These are phyloP conservation scores for Desoria tigrina DNA, from an alignment of 2,888 invertebrate genomes.

Conservation along the genomic window DNA sequence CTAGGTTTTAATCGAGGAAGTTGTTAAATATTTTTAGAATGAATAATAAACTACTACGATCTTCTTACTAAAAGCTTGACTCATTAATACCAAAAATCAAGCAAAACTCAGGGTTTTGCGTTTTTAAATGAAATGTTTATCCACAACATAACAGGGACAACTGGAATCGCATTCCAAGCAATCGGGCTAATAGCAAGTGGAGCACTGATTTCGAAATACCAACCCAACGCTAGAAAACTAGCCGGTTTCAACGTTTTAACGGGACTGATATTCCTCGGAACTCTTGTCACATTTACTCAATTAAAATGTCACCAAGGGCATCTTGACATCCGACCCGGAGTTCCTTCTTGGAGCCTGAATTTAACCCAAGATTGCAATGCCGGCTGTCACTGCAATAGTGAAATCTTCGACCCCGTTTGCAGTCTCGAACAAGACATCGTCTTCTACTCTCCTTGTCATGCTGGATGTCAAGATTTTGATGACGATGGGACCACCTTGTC, in stretches of 20 bases:
- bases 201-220: constrained; percentile 63
- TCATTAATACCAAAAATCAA: neutral
- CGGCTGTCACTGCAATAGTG: constrained; percentile 63
- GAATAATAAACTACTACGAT: no score
- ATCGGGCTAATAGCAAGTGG: constrained; percentile 66
- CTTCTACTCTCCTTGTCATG: constrained; percentile 73
- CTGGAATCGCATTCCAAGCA: constrained; percentile 63
- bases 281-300: constrained; percentile 57
- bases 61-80: no score
- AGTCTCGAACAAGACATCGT: constrained; percentile 63
- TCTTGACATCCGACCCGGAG: no score
- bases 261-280: constrained; percentile 61
- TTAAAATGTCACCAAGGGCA: constrained; percentile 41
- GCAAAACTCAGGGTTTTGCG: no score
- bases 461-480: constrained; percentile 64
- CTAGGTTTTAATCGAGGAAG: no score
- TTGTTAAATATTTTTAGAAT: no score
- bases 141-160: no score
- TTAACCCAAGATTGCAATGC: constrained; percentile 63
- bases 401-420: constrained; percentile 68
- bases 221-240: constrained; percentile 61
- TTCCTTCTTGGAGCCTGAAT: constrained; percentile 55
- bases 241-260: constrained; percentile 67
- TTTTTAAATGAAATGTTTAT: no score
- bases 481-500: constrained; percentile 59